These are phyloP conservation scores for Microplitis manilae DNA, from an alignment of 2,888 invertebrate species.

Conservation along the genomic window DNA sequence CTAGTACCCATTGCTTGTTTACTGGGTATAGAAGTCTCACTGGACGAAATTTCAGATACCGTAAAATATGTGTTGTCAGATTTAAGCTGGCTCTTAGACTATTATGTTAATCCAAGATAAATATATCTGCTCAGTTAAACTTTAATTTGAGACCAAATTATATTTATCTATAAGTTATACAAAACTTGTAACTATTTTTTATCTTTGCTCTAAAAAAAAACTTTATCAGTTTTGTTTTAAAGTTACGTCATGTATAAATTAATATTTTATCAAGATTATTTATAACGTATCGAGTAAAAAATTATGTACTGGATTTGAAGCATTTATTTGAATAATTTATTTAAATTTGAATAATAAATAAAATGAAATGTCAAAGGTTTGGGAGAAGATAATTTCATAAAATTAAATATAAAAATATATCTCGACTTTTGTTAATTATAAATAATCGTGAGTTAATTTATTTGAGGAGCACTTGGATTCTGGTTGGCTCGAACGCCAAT, in stretches of 20 bases:
- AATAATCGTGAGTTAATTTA: not conserved
- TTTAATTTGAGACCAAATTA: not conserved
- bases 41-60: too few relatives aligned
- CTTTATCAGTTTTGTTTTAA: not conserved
- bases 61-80: too few relatives aligned
- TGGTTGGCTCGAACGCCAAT: not conserved
- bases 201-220: not conserved
- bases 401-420: too few relatives aligned
- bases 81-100: too few relatives aligned
- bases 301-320: too few relatives aligned
- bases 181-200: too few relatives aligned
- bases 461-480: not conserved
- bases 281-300: not conserved
- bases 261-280: not conserved
- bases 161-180: not conserved
- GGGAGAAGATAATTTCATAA: too few relatives aligned
- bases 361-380: too few relatives aligned
- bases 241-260: not conserved
- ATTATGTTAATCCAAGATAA: not conserved
- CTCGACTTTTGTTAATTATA: not conserved
- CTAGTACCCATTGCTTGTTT: too few relatives aligned
- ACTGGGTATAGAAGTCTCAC: too few relatives aligned
- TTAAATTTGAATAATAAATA: too few relatives aligned
- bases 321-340: too few relatives aligned
- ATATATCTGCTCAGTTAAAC: not conserved